Conservation (phyloP, 1,140 invertebrate genomes). For the Drosophila subpulchrella region DNA sequence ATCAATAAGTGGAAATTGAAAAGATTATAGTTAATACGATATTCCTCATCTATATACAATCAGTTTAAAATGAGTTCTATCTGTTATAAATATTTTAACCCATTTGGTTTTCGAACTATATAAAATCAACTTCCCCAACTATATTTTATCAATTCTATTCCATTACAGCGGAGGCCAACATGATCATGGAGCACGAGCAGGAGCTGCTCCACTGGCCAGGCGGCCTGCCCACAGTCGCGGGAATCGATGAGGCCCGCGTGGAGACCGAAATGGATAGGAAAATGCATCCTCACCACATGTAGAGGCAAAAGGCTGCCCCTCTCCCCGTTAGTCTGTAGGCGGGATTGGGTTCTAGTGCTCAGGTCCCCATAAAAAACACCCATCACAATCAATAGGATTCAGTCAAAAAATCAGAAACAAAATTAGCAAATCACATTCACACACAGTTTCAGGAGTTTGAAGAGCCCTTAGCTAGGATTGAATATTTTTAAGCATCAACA, state of each 20-base stretch:
- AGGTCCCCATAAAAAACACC: background rate
- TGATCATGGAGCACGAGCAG: slow-evolving; percentile 90
- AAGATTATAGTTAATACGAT: no score
- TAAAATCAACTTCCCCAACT: no score
- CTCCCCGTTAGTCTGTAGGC: slow-evolving; percentile 9
- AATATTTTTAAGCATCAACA: background rate
- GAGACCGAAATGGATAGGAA: slow-evolving; percentile 88
- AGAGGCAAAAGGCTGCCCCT: slow-evolving; percentile 42
- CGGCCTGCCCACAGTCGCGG: slow-evolving; percentile 88
- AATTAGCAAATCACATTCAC: background rate
- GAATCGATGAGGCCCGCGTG: slow-evolving; percentile 88
- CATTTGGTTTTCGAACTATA: background rate
- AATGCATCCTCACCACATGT: slow-evolving; percentile 86
- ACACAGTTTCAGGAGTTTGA: background rate
- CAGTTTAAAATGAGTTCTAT: no score
- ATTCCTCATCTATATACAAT: no score
- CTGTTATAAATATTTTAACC: background rate
- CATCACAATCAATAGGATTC: background rate
- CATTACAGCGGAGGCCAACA: slow-evolving; percentile 90
- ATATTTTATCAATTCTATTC: background rate
- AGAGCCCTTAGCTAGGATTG: slow-evolving; percentile 3
- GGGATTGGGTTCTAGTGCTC: slow-evolving; percentile 22
- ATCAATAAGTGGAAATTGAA: no score
- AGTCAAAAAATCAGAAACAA: background rate
- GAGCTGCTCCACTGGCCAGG: slow-evolving; percentile 89